Percentiles rank a stretch among this genome's conserved stretches.
Conservation (phyloP, 2,888 invertebrate species). For the Drosophila testacea region DNA sequence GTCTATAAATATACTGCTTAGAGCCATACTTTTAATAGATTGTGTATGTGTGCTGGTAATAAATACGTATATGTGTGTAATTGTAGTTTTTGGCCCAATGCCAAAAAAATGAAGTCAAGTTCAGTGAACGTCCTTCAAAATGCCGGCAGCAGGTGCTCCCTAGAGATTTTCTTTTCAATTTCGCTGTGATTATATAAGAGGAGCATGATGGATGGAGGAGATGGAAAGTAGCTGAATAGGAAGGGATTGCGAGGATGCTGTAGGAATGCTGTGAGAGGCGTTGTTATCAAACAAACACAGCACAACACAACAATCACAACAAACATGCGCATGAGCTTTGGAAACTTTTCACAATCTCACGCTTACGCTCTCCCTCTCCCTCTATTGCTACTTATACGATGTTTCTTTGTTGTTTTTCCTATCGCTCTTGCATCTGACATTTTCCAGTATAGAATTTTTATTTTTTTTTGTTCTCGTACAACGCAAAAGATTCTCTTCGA, state of each 20-base stretch:
- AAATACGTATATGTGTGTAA: background rate
- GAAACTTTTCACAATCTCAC: slow-evolving; percentile 1
- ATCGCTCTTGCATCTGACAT: background rate
- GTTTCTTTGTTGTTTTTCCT: slow-evolving; percentile 4
- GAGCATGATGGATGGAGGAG: background rate
- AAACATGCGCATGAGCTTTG: slow-evolving; percentile 62
- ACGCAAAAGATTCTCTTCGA: slow-evolving; percentile 47
- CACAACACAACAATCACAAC: slow-evolving; percentile 36
- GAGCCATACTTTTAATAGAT: background rate
- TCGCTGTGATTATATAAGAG: slow-evolving; percentile 52
- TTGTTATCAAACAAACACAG: slow-evolving; percentile 45
- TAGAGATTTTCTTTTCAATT: slow-evolving; percentile 16
- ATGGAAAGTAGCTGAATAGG: background rate
- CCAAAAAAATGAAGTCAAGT: slow-evolving; percentile 50
- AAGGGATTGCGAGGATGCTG: slow-evolving; percentile 13
- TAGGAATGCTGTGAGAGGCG: slow-evolving; percentile 3
- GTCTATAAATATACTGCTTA: background rate
- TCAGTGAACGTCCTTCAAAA: slow-evolving; percentile 75
- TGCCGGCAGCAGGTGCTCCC: slow-evolving; percentile 34
- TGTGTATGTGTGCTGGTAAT: background rate
- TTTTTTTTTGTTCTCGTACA: slow-evolving; percentile 9
- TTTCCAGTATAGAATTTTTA: background rate
- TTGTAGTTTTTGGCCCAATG: slow-evolving; percentile 16
- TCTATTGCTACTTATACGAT: background rate
- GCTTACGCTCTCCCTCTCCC: background rate